A percentile compares a stretch with the other conserved stretches of the same genome.
phyloP scores from a whole-genome alignment of 2,113 vertebrate genomes.

The Chamaea fasciata region DNA sequence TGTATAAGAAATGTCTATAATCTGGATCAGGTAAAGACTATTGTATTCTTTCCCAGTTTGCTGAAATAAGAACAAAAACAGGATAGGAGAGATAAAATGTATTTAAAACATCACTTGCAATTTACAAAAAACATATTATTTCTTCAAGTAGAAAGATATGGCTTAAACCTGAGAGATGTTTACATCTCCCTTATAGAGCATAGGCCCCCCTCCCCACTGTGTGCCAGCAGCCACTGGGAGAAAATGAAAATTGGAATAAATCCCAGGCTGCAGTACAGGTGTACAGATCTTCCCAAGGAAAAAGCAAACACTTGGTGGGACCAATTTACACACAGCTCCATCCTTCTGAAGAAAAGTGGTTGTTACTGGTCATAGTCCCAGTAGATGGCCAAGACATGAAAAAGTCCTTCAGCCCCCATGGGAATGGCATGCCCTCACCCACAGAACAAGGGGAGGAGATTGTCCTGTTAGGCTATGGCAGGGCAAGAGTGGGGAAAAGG shows the following conservation, averaged over 20 bases:
- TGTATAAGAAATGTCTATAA: neutral
- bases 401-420: neutral
- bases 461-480: neutral
- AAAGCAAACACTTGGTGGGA: neutral
- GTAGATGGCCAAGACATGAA: neutral
- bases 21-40: neutral
- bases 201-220: neutral
- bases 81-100: neutral
- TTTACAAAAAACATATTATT: neutral
- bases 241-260: neutral
- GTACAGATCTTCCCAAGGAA: neutral
- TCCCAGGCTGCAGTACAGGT: neutral
- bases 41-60: neutral
- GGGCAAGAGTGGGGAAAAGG: neutral
- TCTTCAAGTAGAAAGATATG: constrained; percentile 47
- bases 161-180: constrained; percentile 31
- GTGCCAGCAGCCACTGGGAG: neutral
- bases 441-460: neutral
- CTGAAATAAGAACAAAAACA: neutral
- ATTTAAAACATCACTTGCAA: constrained; percentile 9
- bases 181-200: neutral
- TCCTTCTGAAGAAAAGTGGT: neutral
- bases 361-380: neutral
- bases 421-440: neutral
- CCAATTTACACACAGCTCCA: neutral